Evolutionary conservation across 2,113 vertebrate genomes (phyloP), one percentile per base, ranked within the genome.

Genomic region (Campylomormyrus numenius): DNA sequence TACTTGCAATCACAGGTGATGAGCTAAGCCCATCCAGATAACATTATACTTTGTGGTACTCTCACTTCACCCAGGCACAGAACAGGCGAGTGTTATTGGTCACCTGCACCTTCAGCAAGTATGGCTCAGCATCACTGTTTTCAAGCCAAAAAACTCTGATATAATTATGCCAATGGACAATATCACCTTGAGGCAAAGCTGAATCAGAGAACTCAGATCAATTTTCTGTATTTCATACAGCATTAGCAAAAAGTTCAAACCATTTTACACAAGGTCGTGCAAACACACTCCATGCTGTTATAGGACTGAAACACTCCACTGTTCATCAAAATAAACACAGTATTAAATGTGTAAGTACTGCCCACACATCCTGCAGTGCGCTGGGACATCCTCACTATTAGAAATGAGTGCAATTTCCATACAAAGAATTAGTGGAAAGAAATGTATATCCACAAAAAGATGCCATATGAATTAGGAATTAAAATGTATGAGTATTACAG

Each of bases 401-500:
- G 3, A 53, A 53, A 56, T 83, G 31, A 53, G 17, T 53, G 49
- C 49, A 84, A 53, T 89, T 84, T 53, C 4, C 31, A 45, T 42
- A 10, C 35, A 88, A 39, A 53, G 35, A 24, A 53, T 80, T 53
- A 52, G 35, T 89, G 10, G 70, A 83, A 89, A 83, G 13, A 83
- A 27, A 35, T 87, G 49, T n/a, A 56, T 24, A 8, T 10, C 19
- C 48, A 83, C 31, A 83, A 53, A 53, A 89, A 53, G 13, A 11
- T 80, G 70, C 24, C 46, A 53, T 53, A 53, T 92, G 42, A 90
- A 91, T 90, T 91, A 90, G 80, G 45, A 91, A 91, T 92, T 74
- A 89, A 46, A 91, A 88, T 85, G 49, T 58, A 70, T 85, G 91
- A 91, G 91, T 91, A 92, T 91, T 91, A 92, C 49, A 91, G 89